These are phyloP conservation scores for Antheraea mylitta DNA, from an alignment of 1,140 invertebrate species.

Conservation along the genomic window DNA sequence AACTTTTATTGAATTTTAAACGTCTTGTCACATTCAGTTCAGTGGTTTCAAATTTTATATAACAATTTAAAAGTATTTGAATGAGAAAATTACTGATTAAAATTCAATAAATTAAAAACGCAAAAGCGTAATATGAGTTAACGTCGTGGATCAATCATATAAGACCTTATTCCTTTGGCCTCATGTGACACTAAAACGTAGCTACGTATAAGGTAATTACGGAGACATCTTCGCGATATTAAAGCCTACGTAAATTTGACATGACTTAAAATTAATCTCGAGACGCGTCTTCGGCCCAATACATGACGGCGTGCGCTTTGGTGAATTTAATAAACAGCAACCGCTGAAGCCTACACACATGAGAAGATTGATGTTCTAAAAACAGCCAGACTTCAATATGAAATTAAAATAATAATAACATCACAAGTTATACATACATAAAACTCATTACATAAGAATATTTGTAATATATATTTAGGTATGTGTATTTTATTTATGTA, in stretches of 20 bases:
- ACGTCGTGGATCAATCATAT: slow-evolving; percentile 10
- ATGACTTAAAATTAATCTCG: slow-evolving; percentile 59
- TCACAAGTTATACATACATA: neutral
- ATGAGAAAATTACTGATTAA: neutral
- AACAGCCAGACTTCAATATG: slow-evolving; percentile 27
- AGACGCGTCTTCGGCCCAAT: slow-evolving; percentile 37
- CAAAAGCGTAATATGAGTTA: neutral
- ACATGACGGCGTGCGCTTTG: slow-evolving; percentile 33
- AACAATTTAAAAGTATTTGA: no score
- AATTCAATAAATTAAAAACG: neutral
- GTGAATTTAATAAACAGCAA: slow-evolving; percentile 61
- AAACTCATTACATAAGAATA: neutral
- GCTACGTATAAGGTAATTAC: slow-evolving; percentile 28
- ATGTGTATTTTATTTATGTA: no score
- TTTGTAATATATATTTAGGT: no score
- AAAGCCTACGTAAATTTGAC: slow-evolving; percentile 53
- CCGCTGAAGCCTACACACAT: slow-evolving; percentile 26
- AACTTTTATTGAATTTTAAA: no score
- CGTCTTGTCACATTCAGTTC: no score
- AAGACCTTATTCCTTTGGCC: neutral
- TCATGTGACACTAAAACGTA: slow-evolving; percentile 10
- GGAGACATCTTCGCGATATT: slow-evolving; percentile 36
- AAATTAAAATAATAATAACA: slow-evolving; percentile 31
- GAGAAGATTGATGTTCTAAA: slow-evolving; percentile 57
- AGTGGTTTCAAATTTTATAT: no score